Evolutionary conservation across 2,797 vertebrate species (phyloP).

Genomic region (Harpagifer antarcticus): DNA sequence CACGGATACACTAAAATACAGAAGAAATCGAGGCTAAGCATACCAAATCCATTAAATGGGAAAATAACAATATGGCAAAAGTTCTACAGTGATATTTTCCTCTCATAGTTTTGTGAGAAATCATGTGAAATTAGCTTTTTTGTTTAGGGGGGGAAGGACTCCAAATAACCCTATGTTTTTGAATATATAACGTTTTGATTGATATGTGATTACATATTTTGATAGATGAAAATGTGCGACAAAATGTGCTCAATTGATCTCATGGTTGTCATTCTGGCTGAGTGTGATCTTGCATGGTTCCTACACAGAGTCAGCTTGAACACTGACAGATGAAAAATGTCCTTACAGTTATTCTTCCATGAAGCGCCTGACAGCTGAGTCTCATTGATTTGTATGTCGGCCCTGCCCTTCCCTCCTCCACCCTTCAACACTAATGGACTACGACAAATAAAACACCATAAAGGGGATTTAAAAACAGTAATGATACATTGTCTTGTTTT

Average conservation of each 20-base stretch:
- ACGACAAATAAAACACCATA: slow-evolving; percentile 31
- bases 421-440: slow-evolving; percentile 13
- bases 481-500: slow-evolving; percentile 38
- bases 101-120: not conserved
- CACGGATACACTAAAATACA: slow-evolving; percentile 30
- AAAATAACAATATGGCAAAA: not conserved
- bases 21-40: slow-evolving; percentile 16
- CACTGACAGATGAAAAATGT: slow-evolving; percentile 63
- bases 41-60: slow-evolving; percentile 8
- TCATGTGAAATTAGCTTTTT: slow-evolving; percentile 5
- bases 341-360: slow-evolving; percentile 56
- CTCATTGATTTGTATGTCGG: slow-evolving; percentile 47
- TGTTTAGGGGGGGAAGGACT: not conserved
- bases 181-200: not conserved
- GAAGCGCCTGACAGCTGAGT: slow-evolving; percentile 57
- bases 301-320: slow-evolving; percentile 35
- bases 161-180: not conserved
- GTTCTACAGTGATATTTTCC: not conserved
- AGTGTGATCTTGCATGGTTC: slow-evolving; percentile 47
- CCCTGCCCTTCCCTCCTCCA: slow-evolving; percentile 3
- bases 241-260: slow-evolving; percentile 13
- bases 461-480: slow-evolving; percentile 48
- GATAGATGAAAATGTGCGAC: not conserved
- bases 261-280: slow-evolving; percentile 48
- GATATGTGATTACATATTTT: slow-evolving; percentile 1